Base-by-base conservation (phyloP, 2,113 vertebrate species). In the Zapornia atra region DNA sequence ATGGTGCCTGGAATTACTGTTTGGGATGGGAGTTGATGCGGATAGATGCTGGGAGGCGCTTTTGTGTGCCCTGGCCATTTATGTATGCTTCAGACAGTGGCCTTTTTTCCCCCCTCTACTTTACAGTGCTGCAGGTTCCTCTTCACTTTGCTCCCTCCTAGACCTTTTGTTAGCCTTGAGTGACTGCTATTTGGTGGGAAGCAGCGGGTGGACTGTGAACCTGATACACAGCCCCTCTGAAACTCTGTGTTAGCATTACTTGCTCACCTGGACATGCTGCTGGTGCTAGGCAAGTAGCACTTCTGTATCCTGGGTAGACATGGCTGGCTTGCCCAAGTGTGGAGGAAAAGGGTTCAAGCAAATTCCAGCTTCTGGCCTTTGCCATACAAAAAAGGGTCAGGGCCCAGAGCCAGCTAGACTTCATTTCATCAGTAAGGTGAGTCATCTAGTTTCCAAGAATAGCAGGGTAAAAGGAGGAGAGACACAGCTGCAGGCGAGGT, bases 361-460 rank as follows among this genome's bases (percentile, higher is more conserved):
- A 85, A 86, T 75, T 61, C 36, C 44, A 71, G 13, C 57, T 87
- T 31, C 31, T 61, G 54, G 53, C 40, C 15, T 92, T 66, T 82
- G 63, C 31, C 54, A n/a, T 61, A 86, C 51, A 86, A 65, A 86
- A 81, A 77, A 59, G 36, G 63, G 59, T 86, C 79, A 93, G 54
- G 78, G 71, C 50, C 0, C 46, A 73, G 54, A 79, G 90, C 92
- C 94, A 94, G 36, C 64, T 91, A 77, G 93, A 51, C 54, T 83
- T 89, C 24, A 60, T 75, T 83, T 93, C 64, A 44, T 75, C 40
- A 48, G 51, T 64, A 81, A 73, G 38, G 88, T 84, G 90, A 96
- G 79, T 95, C 92, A 96, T 86, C 18, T 50, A 20, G 38, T 83
- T 92, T 78, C 82, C 38, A 70, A 71, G 68, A 93, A 95, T 79